Base-by-base conservation (phyloP, 1,140 invertebrate genomes). In the Bactericera cockerelli region DNA sequence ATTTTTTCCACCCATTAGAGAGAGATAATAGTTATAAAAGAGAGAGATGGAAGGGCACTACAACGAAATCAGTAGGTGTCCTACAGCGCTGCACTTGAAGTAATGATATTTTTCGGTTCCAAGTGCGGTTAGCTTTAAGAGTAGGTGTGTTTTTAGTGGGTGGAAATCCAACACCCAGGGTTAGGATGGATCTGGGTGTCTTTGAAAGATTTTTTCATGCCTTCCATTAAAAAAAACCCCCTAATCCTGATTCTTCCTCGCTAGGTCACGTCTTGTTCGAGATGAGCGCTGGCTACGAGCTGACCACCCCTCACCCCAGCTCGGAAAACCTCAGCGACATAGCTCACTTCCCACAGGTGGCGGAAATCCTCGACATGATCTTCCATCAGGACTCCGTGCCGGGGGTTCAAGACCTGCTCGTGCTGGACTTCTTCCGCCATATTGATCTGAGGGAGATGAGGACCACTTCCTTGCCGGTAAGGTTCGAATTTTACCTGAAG, bases 371-470 rank as follows among this genome's bases (percentile, higher is more conserved):
- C 61, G 81, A 85, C 62, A 76, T 82, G 61, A 90, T 93, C 67
- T 93, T 93, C 72, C 79, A 84, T 63, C 78, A 75, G 69, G 78
- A 68, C 63, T 74, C 73, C 28, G 78, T 78, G 70, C 86, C 86
- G 31, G 81, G 72, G 49, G 73, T 91, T 13, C 83, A 87, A 69
- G 86, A 91, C 69, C 74, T 93, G 66, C 71, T 89, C 42, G 71
- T 86, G 42, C 83, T 84, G 65, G 88, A 91, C 68, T 77, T 90
- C 57, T 93, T 92, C 69, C 75, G 87, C 63, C 88, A 87, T 68
- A 87, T 92, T 60, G 89, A 93, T 72, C 76, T 92, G 39, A 77
- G 89, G 57, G 88, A 92, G 74, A 81, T 93, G 77, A 77, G 86
- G 67, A 74, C 76, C 33, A 73, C 75, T 58, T 76, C 77, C 10